Evolutionary conservation across 1,140 invertebrate species (phyloP).

Genomic region (Micrasema longulum): DNA sequence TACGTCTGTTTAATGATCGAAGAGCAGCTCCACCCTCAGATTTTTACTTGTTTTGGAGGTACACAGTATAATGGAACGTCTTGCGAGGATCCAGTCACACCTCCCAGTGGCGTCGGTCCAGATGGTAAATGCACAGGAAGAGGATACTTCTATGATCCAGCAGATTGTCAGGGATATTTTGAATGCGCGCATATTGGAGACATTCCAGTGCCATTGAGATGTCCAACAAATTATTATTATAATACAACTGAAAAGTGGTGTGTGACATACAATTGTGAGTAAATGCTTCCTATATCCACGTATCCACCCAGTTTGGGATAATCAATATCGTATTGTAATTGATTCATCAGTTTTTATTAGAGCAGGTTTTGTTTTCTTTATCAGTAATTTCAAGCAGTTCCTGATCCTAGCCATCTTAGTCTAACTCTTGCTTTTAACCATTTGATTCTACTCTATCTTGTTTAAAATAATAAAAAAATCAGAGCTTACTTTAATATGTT

Average conservation of each 20-base stretch:
- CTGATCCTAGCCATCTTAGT: no score
- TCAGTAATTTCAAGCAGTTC: background rate
- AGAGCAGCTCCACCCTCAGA: no score
- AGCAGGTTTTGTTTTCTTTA: background rate
- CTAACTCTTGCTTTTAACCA: no score
- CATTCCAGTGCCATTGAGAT: background rate
- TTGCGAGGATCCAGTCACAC: background rate
- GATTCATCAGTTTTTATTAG: background rate
- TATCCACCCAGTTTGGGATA: background rate
- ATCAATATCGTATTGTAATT: background rate
- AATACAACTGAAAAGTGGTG: background rate
- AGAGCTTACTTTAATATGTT: background rate
- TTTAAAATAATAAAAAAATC: no score
- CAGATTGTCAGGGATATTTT: background rate
- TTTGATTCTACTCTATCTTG: no score
- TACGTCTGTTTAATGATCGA: constrained; percentile 32
- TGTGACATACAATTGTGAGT: constrained; percentile 4
- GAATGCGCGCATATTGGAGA: background rate
- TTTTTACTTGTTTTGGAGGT: no score
- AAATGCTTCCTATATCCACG: background rate
- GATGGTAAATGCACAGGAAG: constrained; percentile 23
- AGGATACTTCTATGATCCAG: constrained; percentile 22
- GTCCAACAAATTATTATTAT: background rate
- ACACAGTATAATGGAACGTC: background rate
- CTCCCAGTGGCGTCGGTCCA: background rate